phyloP scores from a whole-genome alignment of 2,888 invertebrate species.

The Agrochola macilenta region DNA sequence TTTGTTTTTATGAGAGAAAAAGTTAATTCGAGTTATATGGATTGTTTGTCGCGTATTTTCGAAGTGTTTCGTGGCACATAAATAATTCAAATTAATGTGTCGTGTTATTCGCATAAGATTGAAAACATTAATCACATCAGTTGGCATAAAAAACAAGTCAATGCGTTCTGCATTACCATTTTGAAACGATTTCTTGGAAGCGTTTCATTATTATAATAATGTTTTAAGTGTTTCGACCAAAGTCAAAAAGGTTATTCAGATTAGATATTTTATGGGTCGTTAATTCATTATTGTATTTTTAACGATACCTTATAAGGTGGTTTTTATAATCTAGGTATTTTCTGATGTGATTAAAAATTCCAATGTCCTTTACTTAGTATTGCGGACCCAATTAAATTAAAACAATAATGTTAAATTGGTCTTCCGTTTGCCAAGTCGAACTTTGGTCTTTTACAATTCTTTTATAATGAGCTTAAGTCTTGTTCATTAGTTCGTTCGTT shows the following conservation, averaged over 20 bases:
- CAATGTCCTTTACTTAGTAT: not conserved
- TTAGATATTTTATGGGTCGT: slow-evolving; percentile 22
- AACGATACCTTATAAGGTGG: slow-evolving; percentile 12
- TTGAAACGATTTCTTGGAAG: slow-evolving; percentile 62
- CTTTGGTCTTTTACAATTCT: not conserved
- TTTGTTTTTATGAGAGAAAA: slow-evolving; percentile 14
- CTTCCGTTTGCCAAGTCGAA: not conserved
- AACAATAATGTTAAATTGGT: not conserved
- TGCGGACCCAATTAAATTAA: slow-evolving; percentile 4
- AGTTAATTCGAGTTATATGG: slow-evolving; percentile 31
- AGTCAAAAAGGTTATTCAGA: slow-evolving; percentile 33
- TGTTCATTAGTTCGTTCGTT: not conserved
- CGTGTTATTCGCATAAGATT: slow-evolving; percentile 68
- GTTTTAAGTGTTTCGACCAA: slow-evolving; percentile 45
- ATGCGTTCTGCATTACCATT: slow-evolving; percentile 58
- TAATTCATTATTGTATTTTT: slow-evolving; percentile 23
- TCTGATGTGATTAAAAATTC: slow-evolving; percentile 10
- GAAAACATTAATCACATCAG: slow-evolving; percentile 71
- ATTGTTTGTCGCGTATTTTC: slow-evolving; percentile 50
- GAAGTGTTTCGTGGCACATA: slow-evolving; percentile 60
- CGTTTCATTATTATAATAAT: slow-evolving; percentile 58
- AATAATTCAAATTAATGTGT: slow-evolving; percentile 70
- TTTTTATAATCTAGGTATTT: slow-evolving; percentile 15
- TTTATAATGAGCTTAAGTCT: not conserved
- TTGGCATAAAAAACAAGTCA: slow-evolving; percentile 67